Evolutionary conservation across 1,140 invertebrate genomes (phyloP).

Genomic region (Potamilus streckersoni): DNA sequence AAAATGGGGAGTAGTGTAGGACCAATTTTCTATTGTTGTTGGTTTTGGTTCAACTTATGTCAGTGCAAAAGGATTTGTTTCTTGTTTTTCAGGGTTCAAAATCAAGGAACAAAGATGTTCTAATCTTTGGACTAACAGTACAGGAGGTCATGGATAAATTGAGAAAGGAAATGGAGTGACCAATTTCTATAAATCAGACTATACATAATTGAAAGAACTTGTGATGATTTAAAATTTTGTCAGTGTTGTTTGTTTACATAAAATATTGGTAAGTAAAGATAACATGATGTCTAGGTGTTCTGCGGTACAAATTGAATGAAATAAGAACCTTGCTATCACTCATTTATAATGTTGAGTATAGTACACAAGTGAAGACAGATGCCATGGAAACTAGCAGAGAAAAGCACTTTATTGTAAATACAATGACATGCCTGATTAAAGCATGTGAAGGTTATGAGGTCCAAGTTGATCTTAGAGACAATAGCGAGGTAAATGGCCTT

Average conservation of each 20-base stretch:
- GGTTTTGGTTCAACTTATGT: no score
- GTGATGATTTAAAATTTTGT: no score
- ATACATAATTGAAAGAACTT: no score
- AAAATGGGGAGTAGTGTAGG: no score
- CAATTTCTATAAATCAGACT: no score
- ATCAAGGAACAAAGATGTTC: constrained; percentile 33
- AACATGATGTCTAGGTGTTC: no score
- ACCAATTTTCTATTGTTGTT: no score
- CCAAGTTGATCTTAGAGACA: constrained; percentile 77
- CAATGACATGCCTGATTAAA: constrained; percentile 72
- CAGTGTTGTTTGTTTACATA: no score
- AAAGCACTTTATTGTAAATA: constrained; percentile 49
- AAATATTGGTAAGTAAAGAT: no score
- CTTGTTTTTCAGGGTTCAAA: constrained; percentile 32
- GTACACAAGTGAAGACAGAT: background rate
- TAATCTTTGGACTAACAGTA: constrained; percentile 19
- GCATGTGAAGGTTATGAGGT: constrained; percentile 74
- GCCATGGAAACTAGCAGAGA: constrained; percentile 39
- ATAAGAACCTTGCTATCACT: no score
- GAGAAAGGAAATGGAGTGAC: constrained; percentile 15
- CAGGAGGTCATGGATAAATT: constrained; percentile 24
- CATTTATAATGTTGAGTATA: background rate
- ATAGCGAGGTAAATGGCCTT: constrained; percentile 73
- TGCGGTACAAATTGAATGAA: no score
- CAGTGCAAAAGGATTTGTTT: no score